A percentile compares a stretch with the other conserved stretches of the same genome.
These are phyloP conservation scores for Diploscapter pachys DNA, from an alignment of 1,140 invertebrate genomes.

Conservation along the genomic window DNA sequence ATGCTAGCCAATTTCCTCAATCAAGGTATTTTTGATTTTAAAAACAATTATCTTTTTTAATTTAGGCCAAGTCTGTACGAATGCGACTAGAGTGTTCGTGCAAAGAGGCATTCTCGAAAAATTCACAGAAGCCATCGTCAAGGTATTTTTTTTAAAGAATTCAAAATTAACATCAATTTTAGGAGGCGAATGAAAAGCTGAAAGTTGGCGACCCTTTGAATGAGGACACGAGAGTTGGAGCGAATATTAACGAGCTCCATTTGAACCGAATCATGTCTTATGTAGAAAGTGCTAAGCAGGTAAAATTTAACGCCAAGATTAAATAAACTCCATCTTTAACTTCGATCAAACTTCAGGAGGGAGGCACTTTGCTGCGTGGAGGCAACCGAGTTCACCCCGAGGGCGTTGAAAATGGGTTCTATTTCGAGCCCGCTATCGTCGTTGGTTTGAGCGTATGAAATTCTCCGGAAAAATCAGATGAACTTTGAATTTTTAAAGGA, in stretches of 20 bases:
- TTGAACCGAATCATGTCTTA: conserved; percentile 64
- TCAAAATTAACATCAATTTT: background rate
- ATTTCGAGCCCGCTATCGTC: conserved; percentile 53
- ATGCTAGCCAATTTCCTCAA: conserved; percentile 67
- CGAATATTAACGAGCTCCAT: conserved; percentile 65
- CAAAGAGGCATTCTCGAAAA: conserved; percentile 59
- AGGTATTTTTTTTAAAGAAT: conserved; percentile 34
- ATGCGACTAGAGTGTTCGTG: conserved; percentile 67
- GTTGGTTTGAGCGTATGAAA: conserved; percentile 25
- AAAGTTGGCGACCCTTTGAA: conserved; percentile 61
- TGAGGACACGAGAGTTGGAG: conserved; percentile 63
- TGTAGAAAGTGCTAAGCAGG: conserved; percentile 63
- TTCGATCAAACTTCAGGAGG: conserved; percentile 53
- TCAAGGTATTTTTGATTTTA: conserved; percentile 54
- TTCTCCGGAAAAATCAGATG: background rate
- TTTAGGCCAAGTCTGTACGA: conserved; percentile 63
- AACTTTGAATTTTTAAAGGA: conserved; percentile 51
- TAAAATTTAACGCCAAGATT: no score
- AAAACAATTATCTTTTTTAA: no score
- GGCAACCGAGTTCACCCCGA: conserved; percentile 62
- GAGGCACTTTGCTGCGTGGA: conserved; percentile 64
- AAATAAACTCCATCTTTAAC: no score
- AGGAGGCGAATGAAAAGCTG: conserved; percentile 44
- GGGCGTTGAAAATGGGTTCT: conserved; percentile 50
- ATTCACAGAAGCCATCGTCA: conserved; percentile 60